These are phyloP conservation scores for Lipotes vexillifer DNA, from an alignment of 2,113 vertebrate genomes.

Conservation along the genomic window DNA sequence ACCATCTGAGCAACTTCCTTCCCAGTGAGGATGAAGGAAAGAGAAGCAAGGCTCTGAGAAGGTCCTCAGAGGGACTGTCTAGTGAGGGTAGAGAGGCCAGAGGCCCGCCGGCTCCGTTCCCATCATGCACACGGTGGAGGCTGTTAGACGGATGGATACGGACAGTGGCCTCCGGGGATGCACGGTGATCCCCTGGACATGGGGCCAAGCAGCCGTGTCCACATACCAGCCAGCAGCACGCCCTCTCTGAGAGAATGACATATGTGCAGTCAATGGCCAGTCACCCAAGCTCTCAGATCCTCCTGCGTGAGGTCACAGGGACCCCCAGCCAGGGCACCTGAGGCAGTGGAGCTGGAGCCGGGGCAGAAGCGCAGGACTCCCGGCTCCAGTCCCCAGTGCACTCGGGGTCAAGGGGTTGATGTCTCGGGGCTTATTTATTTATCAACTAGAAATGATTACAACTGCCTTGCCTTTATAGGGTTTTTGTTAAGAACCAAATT, in stretches of 20 bases:
- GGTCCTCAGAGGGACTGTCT: neutral
- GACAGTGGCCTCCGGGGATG: neutral
- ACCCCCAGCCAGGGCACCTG: fast-evolving
- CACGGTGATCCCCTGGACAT: fast-evolving
- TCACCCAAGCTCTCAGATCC: too few relatives aligned
- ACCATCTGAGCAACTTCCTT: slow-evolving; percentile 4
- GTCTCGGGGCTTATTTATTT: neutral
- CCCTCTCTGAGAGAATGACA: neutral
- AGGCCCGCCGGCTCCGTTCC: fast-evolving
- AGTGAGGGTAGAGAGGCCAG: neutral
- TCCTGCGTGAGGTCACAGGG: fast-evolving
- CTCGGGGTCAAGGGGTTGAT: neutral
- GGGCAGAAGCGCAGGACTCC: neutral
- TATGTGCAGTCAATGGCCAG: fast-evolving
- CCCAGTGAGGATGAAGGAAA: neutral
- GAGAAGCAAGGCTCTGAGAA: neutral
- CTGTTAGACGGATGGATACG: fast-evolving
- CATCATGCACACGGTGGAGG: fast-evolving
- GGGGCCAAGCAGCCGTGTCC: neutral
- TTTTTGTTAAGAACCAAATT: neutral
- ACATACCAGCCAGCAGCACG: neutral
- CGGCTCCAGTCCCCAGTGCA: fast-evolving
- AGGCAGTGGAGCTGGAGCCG: fast-evolving
- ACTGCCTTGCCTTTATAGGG: neutral
- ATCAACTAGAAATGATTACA: neutral